Evolutionary conservation across 2,888 invertebrate species (phyloP), one percentile per base, ranked within the genome.

Genomic region (Lasioglossum oenotherae): DNA sequence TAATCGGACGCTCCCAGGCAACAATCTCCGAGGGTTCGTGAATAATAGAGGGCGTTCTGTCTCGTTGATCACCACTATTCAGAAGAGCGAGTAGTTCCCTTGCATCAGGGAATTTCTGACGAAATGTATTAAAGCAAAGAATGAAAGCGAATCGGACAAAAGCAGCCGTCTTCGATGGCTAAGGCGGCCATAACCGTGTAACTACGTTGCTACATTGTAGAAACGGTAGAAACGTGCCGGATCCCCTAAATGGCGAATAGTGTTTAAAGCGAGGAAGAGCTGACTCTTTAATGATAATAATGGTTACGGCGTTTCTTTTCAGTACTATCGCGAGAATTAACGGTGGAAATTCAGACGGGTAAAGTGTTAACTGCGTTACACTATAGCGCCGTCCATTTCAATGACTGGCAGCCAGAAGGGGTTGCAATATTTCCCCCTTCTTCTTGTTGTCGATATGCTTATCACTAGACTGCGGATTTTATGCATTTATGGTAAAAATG

Each of bases 221-320:
- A 35, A 81, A 78, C 71, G 72, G 78, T 49, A 78, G 46, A 53
- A 80, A 67, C 81, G 80, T 80, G 80, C 49, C 71, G 80, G 80
- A 67, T 64, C 81, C 31, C 64, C 80, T 81, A 81, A 81, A 81
- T 81, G 80, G 80, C 80, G 72, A 80, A 49, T 38, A 79, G 73
- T 41, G 72, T 81, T 81, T 49, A 81, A 73, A 64, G 46, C 71
- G 35, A 27, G 57, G 57, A 72, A 38, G 71, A 46, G 46, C 80
- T 80, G 64, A 73, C 49, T 80, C 72, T 73, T 64, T 64, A 80
- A 73, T 41, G 64, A 53, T 49, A 60, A 49, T 79, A 81, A 81
- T 81, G 80, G 73, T 67, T 80, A 49, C 64, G 12, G 72, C 16
- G 23, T 14, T 12, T 6, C 2, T 71, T 57, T 53, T 77, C 31